These are phyloP conservation scores for Karalla daura DNA, from an alignment of 2,797 vertebrate species.

Conservation along the genomic window DNA sequence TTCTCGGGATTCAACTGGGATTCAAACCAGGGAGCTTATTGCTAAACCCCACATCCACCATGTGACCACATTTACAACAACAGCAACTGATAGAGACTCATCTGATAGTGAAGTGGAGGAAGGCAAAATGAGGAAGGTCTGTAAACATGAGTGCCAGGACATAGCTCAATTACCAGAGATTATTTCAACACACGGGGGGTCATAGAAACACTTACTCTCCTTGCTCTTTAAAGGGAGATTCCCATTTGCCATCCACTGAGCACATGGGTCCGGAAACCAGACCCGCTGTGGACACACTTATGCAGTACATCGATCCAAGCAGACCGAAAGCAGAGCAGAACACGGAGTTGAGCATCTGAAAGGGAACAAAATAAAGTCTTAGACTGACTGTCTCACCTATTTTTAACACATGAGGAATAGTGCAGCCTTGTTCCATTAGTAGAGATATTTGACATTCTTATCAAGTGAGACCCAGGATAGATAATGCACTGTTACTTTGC, in stretches of 20 bases:
- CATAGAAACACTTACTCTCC: conserved; percentile 60
- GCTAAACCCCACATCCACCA: too few species aligned
- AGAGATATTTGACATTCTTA: not conserved
- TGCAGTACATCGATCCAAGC: conserved; percentile 79
- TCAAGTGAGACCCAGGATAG: too few species aligned
- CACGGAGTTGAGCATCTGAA: conserved; percentile 85
- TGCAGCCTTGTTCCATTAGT: not conserved
- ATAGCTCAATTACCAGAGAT: too few species aligned
- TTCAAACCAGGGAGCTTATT: too few species aligned
- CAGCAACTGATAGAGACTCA: not conserved
- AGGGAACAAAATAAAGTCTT: not conserved
- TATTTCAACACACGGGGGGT: not conserved
- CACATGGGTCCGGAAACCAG: conserved; percentile 82
- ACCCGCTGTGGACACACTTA: conserved; percentile 78
- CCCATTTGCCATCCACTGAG: conserved; percentile 11
- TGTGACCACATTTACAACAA: too few species aligned
- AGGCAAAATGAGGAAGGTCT: too few species aligned
- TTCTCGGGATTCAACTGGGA: too few species aligned
- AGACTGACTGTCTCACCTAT: too few species aligned
- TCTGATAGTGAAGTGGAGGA: too few species aligned
- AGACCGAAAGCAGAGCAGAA: conserved; percentile 83
- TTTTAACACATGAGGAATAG: too few species aligned
- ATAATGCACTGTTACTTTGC: too few species aligned
- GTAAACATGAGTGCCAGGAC: too few species aligned
- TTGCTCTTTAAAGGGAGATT: conserved; percentile 71